Evolutionary conservation across 2,113 vertebrate genomes (phyloP).

Genomic region (Myrmecobius fasciatus): DNA sequence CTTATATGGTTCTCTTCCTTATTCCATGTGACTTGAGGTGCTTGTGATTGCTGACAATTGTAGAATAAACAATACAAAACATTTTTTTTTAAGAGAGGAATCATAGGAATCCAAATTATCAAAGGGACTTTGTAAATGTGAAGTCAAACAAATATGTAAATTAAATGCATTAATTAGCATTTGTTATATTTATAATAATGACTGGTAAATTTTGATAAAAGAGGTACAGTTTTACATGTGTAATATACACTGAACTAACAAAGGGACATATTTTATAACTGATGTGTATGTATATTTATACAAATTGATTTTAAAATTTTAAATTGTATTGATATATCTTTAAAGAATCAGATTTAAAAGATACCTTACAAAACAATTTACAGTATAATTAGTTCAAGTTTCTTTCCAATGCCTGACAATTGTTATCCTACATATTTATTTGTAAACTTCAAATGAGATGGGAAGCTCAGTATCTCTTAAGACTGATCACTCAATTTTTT

Average conservation of each 20-base stretch:
- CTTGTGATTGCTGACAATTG: too few relatives aligned
- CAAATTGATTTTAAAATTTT: slow-evolving; percentile 21
- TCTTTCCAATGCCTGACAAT: background rate
- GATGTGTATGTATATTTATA: background rate
- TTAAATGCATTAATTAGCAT: slow-evolving; percentile 7
- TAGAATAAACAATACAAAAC: too few relatives aligned
- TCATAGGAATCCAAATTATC: background rate
- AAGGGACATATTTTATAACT: background rate
- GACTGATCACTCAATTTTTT: background rate
- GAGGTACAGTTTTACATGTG: background rate
- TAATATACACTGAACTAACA: background rate
- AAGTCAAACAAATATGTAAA: slow-evolving; percentile 28
- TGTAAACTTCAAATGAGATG: background rate
- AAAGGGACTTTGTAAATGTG: background rate
- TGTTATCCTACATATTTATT: too few relatives aligned
- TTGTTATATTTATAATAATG: background rate
- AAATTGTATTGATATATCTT: slow-evolving; percentile 14
- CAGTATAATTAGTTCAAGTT: background rate
- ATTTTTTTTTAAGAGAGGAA: background rate
- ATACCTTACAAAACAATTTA: background rate
- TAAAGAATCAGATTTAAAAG: background rate
- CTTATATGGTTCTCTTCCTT: too few relatives aligned
- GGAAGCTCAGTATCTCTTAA: background rate
- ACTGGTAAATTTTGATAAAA: background rate
- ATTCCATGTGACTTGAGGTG: too few relatives aligned